Conservation (phyloP, 2,888 invertebrate genomes). For the Ariolimax columbianus region DNA sequence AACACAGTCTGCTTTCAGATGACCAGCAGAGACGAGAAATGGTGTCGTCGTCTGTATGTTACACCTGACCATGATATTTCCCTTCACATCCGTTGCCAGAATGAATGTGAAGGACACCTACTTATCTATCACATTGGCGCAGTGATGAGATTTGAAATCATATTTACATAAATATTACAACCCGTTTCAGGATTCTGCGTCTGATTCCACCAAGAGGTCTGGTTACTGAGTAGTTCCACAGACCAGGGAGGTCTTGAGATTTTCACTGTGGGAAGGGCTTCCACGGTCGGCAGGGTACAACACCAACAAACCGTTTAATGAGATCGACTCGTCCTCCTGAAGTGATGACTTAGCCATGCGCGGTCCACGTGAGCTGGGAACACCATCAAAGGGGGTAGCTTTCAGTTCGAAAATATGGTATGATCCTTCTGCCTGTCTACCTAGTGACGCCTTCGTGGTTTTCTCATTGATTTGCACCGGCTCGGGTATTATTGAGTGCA, state of each 20-base stretch:
- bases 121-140: too few relatives aligned
- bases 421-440: background rate
- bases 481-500: background rate
- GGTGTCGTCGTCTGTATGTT: too few relatives aligned
- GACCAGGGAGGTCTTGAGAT: background rate
- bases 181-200: background rate
- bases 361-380: background rate
- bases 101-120: too few relatives aligned
- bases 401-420: constrained; percentile 14
- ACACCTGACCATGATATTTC: too few relatives aligned
- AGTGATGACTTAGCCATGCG: background rate
- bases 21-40: too few relatives aligned
- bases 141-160: background rate
- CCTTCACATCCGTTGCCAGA: too few relatives aligned
- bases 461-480: background rate
- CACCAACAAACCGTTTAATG: background rate
- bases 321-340: background rate
- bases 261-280: background rate
- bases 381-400: background rate
- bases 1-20: too few relatives aligned
- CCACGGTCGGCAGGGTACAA: background rate
- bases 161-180: background rate
- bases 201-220: background rate
- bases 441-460: background rate
- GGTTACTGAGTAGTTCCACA: background rate